Conservation (phyloP, 2,797 vertebrate genomes). For the Hoplostethus mediterraneus region DNA sequence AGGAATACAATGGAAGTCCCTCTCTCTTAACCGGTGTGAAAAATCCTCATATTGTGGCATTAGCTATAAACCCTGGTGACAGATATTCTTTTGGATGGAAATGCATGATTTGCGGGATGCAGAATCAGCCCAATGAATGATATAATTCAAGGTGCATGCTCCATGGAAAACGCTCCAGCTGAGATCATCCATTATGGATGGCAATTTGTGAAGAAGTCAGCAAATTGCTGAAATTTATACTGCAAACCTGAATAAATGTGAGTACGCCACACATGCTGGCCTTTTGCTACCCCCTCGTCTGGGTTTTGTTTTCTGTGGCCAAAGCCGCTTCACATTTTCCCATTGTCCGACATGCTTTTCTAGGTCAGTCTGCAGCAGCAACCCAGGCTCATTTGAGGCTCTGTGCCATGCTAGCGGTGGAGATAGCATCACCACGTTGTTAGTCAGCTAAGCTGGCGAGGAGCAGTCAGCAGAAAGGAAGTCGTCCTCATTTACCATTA, state of each 20-base stretch:
- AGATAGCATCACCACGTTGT: constrained; percentile 12
- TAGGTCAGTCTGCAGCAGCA: constrained; percentile 22
- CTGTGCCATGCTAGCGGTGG: constrained; percentile 24
- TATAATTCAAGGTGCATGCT: constrained; percentile 45
- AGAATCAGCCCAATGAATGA: constrained; percentile 41
- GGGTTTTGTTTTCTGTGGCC: neutral
- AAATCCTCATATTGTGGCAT: neutral
- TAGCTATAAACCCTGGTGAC: too few species aligned
- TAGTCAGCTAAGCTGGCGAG: constrained; percentile 37
- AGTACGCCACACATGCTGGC: constrained; percentile 1
- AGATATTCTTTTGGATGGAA: neutral
- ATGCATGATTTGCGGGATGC: constrained; percentile 22
- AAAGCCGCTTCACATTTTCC: constrained; percentile 10
- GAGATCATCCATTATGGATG: constrained; percentile 59
- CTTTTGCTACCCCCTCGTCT: neutral
- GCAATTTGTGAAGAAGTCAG: constrained; percentile 45
- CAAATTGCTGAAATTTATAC: constrained; percentile 48
- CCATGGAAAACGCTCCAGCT: constrained; percentile 43
- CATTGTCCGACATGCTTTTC: constrained; percentile 26
- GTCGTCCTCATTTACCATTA: constrained; percentile 41
- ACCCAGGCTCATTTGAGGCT: constrained; percentile 20
- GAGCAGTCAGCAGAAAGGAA: constrained; percentile 54
- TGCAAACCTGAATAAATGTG: constrained; percentile 35
- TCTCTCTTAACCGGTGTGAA: neutral
- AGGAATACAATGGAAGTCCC: constrained; percentile 1